Conservation (phyloP, 2,888 invertebrate species). For the Gymnosoma rotundatum region DNA sequence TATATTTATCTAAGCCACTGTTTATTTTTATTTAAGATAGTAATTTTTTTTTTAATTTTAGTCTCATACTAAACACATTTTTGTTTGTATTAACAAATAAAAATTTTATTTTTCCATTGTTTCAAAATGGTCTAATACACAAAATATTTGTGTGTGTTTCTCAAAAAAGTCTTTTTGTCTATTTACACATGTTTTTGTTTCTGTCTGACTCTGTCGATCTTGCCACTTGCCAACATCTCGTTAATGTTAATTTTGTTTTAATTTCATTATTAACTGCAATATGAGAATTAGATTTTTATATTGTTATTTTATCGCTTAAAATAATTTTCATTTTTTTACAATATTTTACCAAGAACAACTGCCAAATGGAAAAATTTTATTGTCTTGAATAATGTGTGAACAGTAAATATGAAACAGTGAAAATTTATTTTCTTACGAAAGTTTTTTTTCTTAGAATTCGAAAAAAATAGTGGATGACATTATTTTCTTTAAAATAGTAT, state of each 20-base stretch:
- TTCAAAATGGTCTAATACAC: no score
- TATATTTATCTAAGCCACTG: no score
- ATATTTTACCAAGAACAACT: neutral
- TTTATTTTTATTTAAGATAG: no score
- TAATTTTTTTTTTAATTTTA: no score
- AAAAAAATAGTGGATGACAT: no score
- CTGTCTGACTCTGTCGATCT: neutral
- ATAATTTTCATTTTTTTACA: neutral
- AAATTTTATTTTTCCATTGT: no score
- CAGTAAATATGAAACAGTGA: neutral
- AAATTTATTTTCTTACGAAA: neutral
- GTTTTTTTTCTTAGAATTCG: neutral
- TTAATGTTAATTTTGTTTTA: neutral
- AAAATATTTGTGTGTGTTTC: neutral
- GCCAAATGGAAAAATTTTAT: neutral
- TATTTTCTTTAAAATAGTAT: no score
- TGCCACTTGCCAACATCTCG: neutral
- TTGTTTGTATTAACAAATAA: no score
- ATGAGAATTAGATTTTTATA: conserved; percentile 29
- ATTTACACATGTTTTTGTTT: neutral
- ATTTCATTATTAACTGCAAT: conserved; percentile 52
- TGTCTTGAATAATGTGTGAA: neutral
- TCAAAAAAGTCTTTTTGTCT: no score
- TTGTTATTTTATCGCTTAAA: conserved; percentile 24
- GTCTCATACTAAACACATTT: no score